Percentiles rank a stretch among this genome's conserved stretches.
These are phyloP conservation scores for Pseudococcus jackbeardsleyi DNA, from an alignment of 2,888 invertebrate genomes.

Conservation along the genomic window DNA sequence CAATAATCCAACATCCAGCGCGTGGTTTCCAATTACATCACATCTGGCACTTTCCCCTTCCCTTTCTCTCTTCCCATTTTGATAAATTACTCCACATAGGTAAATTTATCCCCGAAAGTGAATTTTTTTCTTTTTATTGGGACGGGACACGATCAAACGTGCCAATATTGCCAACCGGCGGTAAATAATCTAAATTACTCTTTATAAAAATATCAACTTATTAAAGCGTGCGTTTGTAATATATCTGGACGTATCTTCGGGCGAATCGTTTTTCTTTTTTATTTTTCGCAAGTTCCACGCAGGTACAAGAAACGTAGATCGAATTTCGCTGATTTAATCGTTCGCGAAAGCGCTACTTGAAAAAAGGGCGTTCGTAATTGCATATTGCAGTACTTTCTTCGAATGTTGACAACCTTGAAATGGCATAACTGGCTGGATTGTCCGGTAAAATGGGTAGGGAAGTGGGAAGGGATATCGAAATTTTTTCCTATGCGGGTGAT, in stretches of 20 bases:
- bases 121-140: neutral
- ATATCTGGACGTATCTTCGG: neutral
- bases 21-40: slow-evolving; percentile 33
- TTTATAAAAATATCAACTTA: too few species aligned
- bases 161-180: neutral
- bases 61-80: neutral
- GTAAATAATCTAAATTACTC: slow-evolving; percentile 23
- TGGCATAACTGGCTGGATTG: neutral
- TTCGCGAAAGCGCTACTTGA: neutral
- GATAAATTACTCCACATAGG: too few species aligned
- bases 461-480: neutral
- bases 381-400: neutral
- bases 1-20: neutral
- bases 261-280: neutral
- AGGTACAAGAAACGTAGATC: neutral
- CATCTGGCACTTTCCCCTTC: neutral
- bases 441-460: neutral
- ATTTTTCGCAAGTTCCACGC: neutral
- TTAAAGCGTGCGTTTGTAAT: neutral
- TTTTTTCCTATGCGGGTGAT: slow-evolving; percentile 1
- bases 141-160: slow-evolving; percentile 16
- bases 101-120: slow-evolving; percentile 40
- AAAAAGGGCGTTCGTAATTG: neutral
- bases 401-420: slow-evolving; percentile 27
- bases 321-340: slow-evolving; percentile 13